Base-by-base conservation (phyloP, 1,140 invertebrate species). In the Aphis gossypii region DNA sequence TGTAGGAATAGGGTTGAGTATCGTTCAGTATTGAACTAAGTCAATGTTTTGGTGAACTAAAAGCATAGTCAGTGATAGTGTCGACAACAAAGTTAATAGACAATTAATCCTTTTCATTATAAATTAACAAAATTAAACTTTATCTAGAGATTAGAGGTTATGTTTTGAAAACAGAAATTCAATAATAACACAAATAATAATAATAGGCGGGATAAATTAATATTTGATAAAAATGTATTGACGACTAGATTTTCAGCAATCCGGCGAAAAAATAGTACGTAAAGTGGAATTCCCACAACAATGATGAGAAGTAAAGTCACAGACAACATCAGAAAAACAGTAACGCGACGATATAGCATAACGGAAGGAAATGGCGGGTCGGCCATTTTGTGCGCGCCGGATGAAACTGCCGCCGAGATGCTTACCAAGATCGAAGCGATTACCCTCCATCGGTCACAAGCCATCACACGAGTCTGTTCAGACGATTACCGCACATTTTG, bases 361-460 rank as follows among this genome's bases (percentile, higher is more conserved):
- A 92, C 91, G 76, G 68, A 83, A 82, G 76, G 82, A 86, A 93
- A 54, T 44, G 82, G 92, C 82, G 82, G 68, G 91, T 92, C 92
- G 92, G 92, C 92, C 92, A 93, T 93, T 86, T 93, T 93, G 92
- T 86, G 38, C 25, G 89, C 48, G 82, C 48, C 92, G 48, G 92
- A 93, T 86, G 92, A 92, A 35, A 84, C n/a, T 44, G 68, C n/a
- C 60, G 14, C n/a, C 14, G 48, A 38, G 92, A 86, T 86, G 92
- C 92, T 93, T 93, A 93, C 92, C 92, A 86, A 93, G 92, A 93
- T 93, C 92, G 92, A 93, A 93, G 92, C 92, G 92, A 86, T 93
- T 93, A 84, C 92, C 92, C 92, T 93, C 92, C 92, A 93, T 93
- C 92, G 92, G 92, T 93, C 92, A 2, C 82, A 86, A 86, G 92